Conservation (phyloP, 2,888 invertebrate genomes). For the Pharmacophagus antenor region DNA sequence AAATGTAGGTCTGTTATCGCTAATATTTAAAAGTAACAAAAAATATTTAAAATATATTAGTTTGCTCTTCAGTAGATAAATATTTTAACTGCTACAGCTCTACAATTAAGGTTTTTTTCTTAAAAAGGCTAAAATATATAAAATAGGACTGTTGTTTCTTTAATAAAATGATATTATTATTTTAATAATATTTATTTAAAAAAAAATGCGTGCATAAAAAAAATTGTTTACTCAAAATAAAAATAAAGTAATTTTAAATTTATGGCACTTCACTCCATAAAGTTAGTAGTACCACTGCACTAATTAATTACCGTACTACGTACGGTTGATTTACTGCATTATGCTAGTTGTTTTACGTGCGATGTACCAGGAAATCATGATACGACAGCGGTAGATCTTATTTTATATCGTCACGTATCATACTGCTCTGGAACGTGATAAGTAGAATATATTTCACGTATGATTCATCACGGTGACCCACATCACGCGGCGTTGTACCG, state of each 20-base stretch:
- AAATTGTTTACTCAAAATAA: no score
- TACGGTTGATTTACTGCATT: constrained; percentile 19
- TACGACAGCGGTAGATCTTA: constrained; percentile 17
- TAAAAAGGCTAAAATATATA: no score
- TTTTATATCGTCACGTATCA: constrained; percentile 57
- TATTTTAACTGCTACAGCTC: no score
- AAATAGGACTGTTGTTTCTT: no score
- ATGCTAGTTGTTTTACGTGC: constrained; percentile 8
- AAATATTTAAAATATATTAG: no score
- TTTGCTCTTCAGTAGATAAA: no score
- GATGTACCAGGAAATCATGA: constrained; percentile 17
- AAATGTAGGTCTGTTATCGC: no score
- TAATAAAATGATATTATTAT: no score
- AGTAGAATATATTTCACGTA: constrained; percentile 48
- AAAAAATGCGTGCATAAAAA: no score
- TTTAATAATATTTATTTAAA: no score
- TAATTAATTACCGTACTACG: background rate
- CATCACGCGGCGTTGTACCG: constrained; percentile 54
- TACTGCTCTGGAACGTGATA: constrained; percentile 47
- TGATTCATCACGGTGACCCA: constrained; percentile 66
- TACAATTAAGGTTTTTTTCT: no score
- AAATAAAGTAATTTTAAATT: background rate
- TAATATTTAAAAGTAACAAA: no score
- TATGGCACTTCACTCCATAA: constrained; percentile 8
- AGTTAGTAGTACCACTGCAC: background rate